phyloP scores from a whole-genome alignment of 1,140 invertebrate species.

The Halyomorpha halys region DNA sequence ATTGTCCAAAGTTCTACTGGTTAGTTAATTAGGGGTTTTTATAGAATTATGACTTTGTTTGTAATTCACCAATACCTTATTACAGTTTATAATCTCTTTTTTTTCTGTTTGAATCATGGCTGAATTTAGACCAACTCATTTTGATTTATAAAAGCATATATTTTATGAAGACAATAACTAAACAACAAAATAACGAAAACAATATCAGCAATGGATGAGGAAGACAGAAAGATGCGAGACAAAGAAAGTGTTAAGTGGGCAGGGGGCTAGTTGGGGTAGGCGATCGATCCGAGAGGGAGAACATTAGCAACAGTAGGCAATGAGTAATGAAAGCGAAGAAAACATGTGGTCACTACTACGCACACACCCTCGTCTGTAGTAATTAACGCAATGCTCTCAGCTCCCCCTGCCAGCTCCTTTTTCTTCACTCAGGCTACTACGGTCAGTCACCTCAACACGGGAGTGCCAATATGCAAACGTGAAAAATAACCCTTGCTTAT shows the following conservation, averaged over 20 bases:
- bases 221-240: not conserved
- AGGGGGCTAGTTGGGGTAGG: not conserved
- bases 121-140: too few relatives aligned
- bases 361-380: not conserved
- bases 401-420: constrained; percentile 11
- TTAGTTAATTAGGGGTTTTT: too few relatives aligned
- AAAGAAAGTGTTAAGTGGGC: constrained; percentile 9
- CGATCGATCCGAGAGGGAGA: not conserved
- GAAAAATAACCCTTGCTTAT: too few relatives aligned
- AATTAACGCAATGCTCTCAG: constrained; percentile 11
- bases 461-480: not conserved
- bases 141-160: too few relatives aligned
- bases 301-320: constrained; percentile 8
- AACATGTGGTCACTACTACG: constrained; percentile 4
- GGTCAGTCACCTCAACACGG: not conserved
- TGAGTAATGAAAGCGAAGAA: constrained; percentile 5
- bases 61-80: too few relatives aligned
- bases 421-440: not conserved
- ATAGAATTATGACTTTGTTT: too few relatives aligned
- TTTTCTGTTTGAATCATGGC: too few relatives aligned
- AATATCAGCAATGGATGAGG: too few relatives aligned
- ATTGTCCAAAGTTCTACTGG: too few relatives aligned
- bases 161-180: too few relatives aligned
- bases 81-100: too few relatives aligned
- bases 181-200: too few relatives aligned